Evolutionary conservation across 2,113 vertebrate genomes (phyloP), one percentile per base, ranked within the genome.

Genomic region (Rafetus swinhoei): DNA sequence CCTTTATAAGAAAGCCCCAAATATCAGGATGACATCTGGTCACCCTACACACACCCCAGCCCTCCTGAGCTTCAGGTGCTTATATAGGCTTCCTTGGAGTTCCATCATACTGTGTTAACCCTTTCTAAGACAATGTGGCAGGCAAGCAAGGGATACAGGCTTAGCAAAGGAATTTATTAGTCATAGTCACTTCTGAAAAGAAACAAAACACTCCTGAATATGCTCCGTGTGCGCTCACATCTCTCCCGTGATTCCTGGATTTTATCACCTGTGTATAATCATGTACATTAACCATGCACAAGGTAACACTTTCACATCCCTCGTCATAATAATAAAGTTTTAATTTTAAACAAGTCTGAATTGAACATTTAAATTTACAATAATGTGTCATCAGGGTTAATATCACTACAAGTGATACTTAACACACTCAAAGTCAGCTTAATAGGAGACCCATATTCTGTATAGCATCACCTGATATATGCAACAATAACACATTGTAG

Each of bases 261-360:
- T 69, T 76, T 11, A 25, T 45, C 45, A 45, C 45, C 45, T 45
- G 45, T 45, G 45, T 45, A 7, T 45, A 45, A 45, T 45, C 45
- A 45, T 45, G 6, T 45, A 45, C 45, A 45, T 45, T 45, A 45
- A 6, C 45, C 45, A 6, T 45, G 45, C 45, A 45, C 6, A 45
- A 45, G 45, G 45, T 45, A 45, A 45, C 45, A 45, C 45, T 45
- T 45, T 45, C 45, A 45, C 45, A 45, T 1, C 3, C 74, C 69
- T 14, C 65, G 62, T 86, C 25, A 79, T 0, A 0, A 19, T 60
- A 32, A 55, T 69, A 74, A 0, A 1, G 54, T 32, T 91, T 94
- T 91, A 1, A 82, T 60, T 91, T 95, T 72, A 57, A 15, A 54
- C 62, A 4, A 69, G 15, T 79, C 80, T 74, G 79, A 62, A 93